A percentile compares a stretch with the other conserved stretches of the same genome.
These are phyloP conservation scores for Medauroidea extradentata DNA, from an alignment of 1,140 invertebrate genomes.

Conservation along the genomic window DNA sequence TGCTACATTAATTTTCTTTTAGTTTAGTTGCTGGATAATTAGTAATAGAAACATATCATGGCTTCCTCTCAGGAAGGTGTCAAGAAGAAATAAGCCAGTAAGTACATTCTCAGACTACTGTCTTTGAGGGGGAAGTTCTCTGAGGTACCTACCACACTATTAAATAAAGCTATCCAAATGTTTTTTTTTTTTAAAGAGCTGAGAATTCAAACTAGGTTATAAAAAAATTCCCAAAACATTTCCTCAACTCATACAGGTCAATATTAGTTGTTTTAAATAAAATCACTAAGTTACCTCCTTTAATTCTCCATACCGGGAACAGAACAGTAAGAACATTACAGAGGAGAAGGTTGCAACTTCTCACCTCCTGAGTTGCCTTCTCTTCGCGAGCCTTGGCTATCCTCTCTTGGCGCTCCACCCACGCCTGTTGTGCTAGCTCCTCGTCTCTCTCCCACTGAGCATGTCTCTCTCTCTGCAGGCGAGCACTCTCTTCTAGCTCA, in stretches of 20 bases:
- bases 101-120: too few relatives aligned
- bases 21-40: too few relatives aligned
- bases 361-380: constrained; percentile 48
- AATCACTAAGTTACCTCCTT: constrained; percentile 10
- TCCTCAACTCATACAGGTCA: too few relatives aligned
- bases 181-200: too few relatives aligned
- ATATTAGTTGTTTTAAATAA: constrained; percentile 7
- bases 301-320: not conserved
- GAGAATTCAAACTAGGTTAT: too few relatives aligned
- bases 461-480: constrained; percentile 44
- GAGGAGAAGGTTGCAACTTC: not conserved
- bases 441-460: constrained; percentile 47
- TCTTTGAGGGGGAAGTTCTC: too few relatives aligned
- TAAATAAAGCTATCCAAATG: not conserved
- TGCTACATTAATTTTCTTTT: too few relatives aligned
- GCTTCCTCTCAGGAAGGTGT: too few relatives aligned
- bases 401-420: constrained; percentile 47
- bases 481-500: constrained; percentile 41
- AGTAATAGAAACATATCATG: too few relatives aligned
- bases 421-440: constrained; percentile 48
- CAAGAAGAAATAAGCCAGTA: too few relatives aligned
- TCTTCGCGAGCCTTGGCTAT: constrained; percentile 46
- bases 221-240: too few relatives aligned
- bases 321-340: not conserved
- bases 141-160: not conserved